Conservation (phyloP, 2,113 vertebrate genomes). For the Otolemur garnettii region DNA sequence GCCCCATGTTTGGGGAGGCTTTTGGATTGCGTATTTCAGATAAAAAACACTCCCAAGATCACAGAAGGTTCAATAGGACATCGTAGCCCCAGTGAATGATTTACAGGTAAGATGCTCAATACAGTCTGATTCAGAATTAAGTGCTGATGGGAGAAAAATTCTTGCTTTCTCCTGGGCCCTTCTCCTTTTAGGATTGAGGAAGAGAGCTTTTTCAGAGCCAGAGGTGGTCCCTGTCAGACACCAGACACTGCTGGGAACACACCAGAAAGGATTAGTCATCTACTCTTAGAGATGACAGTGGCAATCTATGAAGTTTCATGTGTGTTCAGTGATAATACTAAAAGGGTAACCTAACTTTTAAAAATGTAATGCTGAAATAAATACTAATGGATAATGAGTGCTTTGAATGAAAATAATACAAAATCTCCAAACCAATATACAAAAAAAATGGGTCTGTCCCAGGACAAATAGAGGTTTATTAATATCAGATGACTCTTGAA, state of each 20-base stretch:
- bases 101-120: not conserved
- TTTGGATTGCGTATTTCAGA: not conserved
- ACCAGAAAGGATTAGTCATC: not conserved
- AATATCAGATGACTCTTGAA: not conserved
- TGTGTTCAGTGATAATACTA: not conserved
- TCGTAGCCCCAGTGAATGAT: not conserved
- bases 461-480: not conserved
- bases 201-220: not conserved
- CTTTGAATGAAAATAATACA: not conserved
- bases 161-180: not conserved
- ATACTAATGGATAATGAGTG: not conserved
- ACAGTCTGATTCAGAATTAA: not conserved
- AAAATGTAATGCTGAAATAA: conserved; percentile 14
- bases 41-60: not conserved
- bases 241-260: not conserved
- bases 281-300: not conserved
- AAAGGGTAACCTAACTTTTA: not conserved
- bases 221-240: not conserved
- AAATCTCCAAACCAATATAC: not conserved
- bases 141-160: not conserved
- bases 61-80: not conserved
- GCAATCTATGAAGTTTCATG: not conserved
- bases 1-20: not conserved
- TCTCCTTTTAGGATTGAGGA: not conserved
- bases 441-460: not conserved